phyloP scores from a whole-genome alignment of 2,888 invertebrate species.

The Hyalella azteca region DNA sequence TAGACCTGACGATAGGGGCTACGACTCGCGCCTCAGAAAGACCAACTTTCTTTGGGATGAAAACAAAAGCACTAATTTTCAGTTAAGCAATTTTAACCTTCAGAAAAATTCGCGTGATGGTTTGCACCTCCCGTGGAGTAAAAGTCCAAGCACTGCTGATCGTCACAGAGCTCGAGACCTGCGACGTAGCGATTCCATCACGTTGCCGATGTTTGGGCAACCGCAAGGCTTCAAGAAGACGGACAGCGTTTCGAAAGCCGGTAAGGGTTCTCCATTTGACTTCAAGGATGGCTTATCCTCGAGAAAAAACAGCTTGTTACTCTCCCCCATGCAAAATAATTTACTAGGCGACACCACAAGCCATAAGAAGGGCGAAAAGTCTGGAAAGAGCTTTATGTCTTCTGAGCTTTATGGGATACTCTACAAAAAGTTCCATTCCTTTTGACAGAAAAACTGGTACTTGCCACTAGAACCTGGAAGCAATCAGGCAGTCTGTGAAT shows the following conservation, averaged over 20 bases:
- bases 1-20: too few species aligned
- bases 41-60: background rate
- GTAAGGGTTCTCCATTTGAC: background rate
- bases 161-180: background rate
- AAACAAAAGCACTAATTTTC: background rate
- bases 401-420: constrained; percentile 2
- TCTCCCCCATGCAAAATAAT: background rate
- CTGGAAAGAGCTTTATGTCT: background rate
- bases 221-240: background rate
- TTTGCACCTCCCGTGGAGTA: background rate
- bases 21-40: background rate
- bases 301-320: background rate
- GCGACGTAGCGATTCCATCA: background rate
- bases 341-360: background rate
- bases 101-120: background rate
- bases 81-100: background rate
- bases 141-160: background rate
- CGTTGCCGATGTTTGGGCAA: background rate
- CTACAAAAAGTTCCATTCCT: constrained; percentile 16
- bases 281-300: background rate
- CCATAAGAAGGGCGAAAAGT: background rate
- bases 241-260: background rate
- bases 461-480: too few species aligned
- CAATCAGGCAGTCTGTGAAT: too few species aligned
- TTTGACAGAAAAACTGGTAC: background rate